A percentile compares a stretch with the other conserved stretches of the same genome.
Evolutionary conservation across 2,797 vertebrate species (phyloP).

Genomic region (Sebastiscus albofasciatus): DNA sequence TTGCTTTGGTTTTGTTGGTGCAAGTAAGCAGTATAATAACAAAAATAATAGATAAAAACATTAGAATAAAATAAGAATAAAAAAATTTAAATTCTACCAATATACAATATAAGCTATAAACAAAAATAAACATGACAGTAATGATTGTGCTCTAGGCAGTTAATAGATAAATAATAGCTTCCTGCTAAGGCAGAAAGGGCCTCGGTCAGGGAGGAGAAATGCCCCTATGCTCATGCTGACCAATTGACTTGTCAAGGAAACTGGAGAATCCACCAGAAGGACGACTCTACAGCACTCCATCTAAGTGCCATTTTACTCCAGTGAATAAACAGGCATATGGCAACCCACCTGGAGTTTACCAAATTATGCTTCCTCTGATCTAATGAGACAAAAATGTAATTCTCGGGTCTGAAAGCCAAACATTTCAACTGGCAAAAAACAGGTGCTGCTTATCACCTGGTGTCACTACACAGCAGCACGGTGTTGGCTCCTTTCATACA

Average conservation of each 20-base stretch:
- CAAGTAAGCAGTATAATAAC: too few species aligned
- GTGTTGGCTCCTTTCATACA: neutral
- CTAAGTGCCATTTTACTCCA: conserved; percentile 3
- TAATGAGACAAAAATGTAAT: conserved; percentile 45
- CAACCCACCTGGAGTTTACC: conserved; percentile 46
- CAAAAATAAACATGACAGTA: too few species aligned
- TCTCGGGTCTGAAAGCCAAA: conserved; percentile 11
- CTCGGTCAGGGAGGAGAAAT: too few species aligned
- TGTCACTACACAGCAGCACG: neutral
- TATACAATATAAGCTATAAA: too few species aligned
- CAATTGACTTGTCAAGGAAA: conserved; percentile 10
- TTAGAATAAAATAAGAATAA: too few species aligned
- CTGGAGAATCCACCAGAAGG: conserved; percentile 34
- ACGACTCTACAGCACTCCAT: conserved; percentile 4
- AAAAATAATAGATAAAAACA: too few species aligned
- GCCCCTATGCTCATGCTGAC: neutral
- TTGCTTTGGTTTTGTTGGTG: too few species aligned
- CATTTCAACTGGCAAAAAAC: conserved; percentile 23
- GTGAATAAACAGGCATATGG: conserved; percentile 46
- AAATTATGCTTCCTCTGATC: conserved; percentile 25
- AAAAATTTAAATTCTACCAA: too few species aligned
- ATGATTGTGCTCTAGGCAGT: too few species aligned
- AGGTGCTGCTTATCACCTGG: conserved; percentile 34
- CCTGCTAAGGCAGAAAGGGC: too few species aligned
- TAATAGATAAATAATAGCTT: too few species aligned